A percentile compares a stretch with the other conserved stretches of the same genome.
These are phyloP conservation scores for Nomada fucata DNA, from an alignment of 2,888 invertebrate genomes.

Conservation along the genomic window DNA sequence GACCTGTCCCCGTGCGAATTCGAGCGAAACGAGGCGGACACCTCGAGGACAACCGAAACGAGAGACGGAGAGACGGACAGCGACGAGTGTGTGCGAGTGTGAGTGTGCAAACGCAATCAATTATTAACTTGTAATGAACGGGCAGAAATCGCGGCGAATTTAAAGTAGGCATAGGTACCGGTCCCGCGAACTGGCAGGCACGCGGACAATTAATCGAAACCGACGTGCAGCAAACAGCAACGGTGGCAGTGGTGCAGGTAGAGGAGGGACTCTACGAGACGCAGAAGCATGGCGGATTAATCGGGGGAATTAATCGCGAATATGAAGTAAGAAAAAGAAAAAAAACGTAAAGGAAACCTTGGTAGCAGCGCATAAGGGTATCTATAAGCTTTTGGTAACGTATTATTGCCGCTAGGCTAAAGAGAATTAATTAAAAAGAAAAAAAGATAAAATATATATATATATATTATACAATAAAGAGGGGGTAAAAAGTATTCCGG, in stretches of 20 bases:
- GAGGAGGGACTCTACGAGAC: conserved; percentile 19
- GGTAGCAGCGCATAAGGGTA: conserved; percentile 78
- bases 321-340: conserved; percentile 34
- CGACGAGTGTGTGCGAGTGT: conserved; percentile 31
- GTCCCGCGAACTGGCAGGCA: conserved; percentile 48
- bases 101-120: conserved; percentile 78
- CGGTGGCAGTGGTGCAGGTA: conserved; percentile 7
- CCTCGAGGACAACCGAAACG: conserved; percentile 20
- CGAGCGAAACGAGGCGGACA: conserved; percentile 19
- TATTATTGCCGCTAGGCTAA: conserved; percentile 80
- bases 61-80: conserved; percentile 12
- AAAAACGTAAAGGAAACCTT: conserved; percentile 64
- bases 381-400: conserved; percentile 81
- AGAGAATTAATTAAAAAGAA: conserved; percentile 59
- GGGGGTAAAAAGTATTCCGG: not conserved
- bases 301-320: conserved; percentile 65
- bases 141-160: conserved; percentile 55
- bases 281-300: conserved; percentile 51
- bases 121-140: conserved; percentile 78
- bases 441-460: conserved; percentile 56
- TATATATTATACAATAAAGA: conserved; percentile 50
- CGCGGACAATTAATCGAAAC: conserved; percentile 23
- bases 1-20: conserved; percentile 43
- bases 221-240: not conserved
- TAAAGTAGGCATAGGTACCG: conserved; percentile 57